These are phyloP conservation scores for Epinephelus fuscoguttatus DNA, from an alignment of 2,113 vertebrate genomes.

Conservation along the genomic window DNA sequence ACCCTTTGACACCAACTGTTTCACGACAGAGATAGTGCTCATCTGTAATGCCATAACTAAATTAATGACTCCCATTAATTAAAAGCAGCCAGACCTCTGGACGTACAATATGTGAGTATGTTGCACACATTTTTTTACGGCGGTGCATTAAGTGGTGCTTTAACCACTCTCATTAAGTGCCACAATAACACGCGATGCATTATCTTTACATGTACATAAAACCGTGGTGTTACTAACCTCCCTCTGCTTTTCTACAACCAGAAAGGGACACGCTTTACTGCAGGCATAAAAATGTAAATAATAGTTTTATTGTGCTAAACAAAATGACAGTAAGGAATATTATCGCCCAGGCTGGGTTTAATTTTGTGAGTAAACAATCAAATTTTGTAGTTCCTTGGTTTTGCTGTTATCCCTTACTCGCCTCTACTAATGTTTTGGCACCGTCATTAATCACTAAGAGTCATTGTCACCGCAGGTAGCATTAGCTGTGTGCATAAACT, in stretches of 20 bases:
- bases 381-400: constrained; percentile 30
- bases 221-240: neutral
- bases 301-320: neutral
- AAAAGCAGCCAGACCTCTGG: neutral
- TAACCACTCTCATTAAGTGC: neutral
- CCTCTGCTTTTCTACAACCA: neutral
- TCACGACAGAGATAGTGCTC: neutral
- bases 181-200: constrained; percentile 14
- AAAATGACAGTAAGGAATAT: neutral
- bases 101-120: neutral
- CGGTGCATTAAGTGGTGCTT: neutral
- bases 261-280: neutral
- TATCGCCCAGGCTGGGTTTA: neutral
- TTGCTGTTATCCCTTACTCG: neutral
- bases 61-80: neutral
- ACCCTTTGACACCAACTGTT: constrained; percentile 29
- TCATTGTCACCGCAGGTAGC: constrained; percentile 28
- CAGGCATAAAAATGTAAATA: constrained; percentile 3
- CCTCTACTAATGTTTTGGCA: neutral
- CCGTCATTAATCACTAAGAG: neutral
- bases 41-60: neutral
- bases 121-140: neutral
- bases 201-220: neutral
- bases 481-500: constrained; percentile 13
- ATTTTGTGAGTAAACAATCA: constrained; percentile 8